Evolutionary conservation across 1,140 invertebrate species (phyloP).

Genomic region (Pseudomyrmex flavicornis): DNA sequence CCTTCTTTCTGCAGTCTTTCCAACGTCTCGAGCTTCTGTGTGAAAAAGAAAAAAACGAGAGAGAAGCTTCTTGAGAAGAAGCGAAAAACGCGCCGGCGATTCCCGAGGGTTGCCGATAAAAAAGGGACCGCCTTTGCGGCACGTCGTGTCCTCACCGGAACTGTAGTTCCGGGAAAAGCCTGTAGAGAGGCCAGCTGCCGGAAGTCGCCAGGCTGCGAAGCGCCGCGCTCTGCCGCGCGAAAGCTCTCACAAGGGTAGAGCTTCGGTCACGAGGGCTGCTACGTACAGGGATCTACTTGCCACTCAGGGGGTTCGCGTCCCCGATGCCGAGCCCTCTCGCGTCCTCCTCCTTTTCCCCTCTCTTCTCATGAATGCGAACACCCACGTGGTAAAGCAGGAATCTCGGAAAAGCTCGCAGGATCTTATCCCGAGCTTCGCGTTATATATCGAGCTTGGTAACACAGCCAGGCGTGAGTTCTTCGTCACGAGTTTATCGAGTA

Average conservation of each 20-base stretch:
- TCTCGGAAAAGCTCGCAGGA: conserved; percentile 27
- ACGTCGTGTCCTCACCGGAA: conserved; percentile 66
- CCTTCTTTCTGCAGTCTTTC: neutral
- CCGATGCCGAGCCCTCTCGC: conserved; percentile 7
- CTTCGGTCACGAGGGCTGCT: conserved; percentile 54
- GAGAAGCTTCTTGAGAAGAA: conserved; percentile 8
- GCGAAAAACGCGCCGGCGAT: neutral
- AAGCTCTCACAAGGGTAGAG: conserved; percentile 62
- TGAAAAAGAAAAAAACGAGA: conserved; percentile 41
- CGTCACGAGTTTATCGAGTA: conserved; percentile 15
- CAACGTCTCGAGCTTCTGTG: conserved; percentile 22
- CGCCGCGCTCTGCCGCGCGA: conserved; percentile 69
- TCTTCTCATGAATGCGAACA: neutral
- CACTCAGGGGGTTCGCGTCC: conserved; percentile 62
- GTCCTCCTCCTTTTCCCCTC: neutral
- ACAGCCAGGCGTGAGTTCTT: neutral
- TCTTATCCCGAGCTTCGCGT: conserved; percentile 47
- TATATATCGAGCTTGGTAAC: conserved; percentile 35
- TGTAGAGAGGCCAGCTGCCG: conserved; percentile 76
- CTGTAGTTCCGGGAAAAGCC: conserved; percentile 76
- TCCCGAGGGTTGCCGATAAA: conserved; percentile 79
- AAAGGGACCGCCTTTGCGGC: conserved; percentile 73
- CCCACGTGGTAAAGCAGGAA: conserved; percentile 71
- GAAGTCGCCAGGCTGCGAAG: conserved; percentile 74
- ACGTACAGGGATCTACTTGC: conserved; percentile 69